Evolutionary conservation across 1,140 invertebrate genomes (phyloP).

Genomic region (Aphaenogaster floridana): DNA sequence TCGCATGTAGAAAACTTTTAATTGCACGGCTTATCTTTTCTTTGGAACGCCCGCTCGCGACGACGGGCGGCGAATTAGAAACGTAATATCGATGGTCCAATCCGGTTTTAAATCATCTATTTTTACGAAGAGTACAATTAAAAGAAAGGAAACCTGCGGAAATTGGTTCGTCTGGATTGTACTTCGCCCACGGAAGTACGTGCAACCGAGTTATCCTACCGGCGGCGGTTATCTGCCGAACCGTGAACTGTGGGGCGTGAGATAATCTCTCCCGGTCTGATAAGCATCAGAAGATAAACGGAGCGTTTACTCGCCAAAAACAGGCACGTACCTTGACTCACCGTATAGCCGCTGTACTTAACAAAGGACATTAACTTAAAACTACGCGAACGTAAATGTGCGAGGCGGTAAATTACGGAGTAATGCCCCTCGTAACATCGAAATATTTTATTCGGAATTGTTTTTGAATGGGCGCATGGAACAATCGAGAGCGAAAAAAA

Average conservation of each 20-base stretch:
- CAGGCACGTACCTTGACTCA: not conserved
- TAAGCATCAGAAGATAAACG: constrained; percentile 1
- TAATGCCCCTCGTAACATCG: not conserved
- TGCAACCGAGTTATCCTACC: not conserved
- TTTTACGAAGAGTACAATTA: constrained; percentile 10
- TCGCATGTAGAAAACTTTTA: not conserved
- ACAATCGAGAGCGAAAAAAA: not conserved
- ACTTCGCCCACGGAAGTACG: constrained; percentile 8
- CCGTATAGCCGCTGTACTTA: not conserved
- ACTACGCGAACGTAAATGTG: not conserved
- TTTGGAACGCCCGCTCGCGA: not conserved
- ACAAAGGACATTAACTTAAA: not conserved
- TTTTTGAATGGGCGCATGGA: not conserved
- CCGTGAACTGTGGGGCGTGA: not conserved
- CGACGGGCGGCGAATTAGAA: not conserved
- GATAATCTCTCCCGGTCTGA: constrained; percentile 21
- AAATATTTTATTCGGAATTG: not conserved
- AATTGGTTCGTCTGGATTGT: constrained; percentile 22
- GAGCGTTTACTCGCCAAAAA: constrained; percentile 23
- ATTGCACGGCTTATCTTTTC: not conserved
- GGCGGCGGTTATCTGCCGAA: not conserved
- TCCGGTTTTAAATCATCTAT: constrained; percentile 12
- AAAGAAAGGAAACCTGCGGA: constrained; percentile 14
- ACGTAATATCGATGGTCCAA: constrained; percentile 20
- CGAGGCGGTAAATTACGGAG: not conserved